Evolutionary conservation across 2,797 vertebrate genomes (phyloP).

Genomic region (Phrynocephalus forsythii): DNA sequence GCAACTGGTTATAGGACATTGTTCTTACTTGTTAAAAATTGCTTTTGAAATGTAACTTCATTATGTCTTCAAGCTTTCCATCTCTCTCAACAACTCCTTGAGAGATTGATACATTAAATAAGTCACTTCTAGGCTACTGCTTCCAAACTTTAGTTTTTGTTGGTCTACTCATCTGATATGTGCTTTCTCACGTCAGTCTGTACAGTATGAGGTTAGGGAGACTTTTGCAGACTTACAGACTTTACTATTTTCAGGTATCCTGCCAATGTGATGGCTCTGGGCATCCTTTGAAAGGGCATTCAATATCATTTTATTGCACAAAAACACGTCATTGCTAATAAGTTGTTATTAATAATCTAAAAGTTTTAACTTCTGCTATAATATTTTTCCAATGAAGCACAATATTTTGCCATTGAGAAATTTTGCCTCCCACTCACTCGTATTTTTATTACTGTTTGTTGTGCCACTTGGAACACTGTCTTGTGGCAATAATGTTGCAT

Average conservation of each 20-base stretch:
- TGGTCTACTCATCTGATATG: neutral
- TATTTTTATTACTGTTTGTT: neutral
- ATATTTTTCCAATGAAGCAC: neutral
- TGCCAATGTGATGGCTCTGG: neutral
- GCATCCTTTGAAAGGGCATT: neutral
- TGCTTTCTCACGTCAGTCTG: neutral
- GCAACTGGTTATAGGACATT: no score
- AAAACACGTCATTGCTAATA: neutral
- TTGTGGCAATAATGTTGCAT: neutral
- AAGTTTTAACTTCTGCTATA: neutral
- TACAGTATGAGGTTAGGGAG: neutral
- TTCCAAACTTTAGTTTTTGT: neutral
- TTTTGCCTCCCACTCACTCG: neutral
- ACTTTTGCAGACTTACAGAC: neutral
- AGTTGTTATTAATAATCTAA: neutral
- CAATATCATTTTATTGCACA: neutral
- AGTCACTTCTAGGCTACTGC: neutral
- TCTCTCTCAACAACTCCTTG: neutral
- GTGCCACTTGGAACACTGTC: neutral
- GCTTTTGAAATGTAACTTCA: neutral
- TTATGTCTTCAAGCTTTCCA: neutral
- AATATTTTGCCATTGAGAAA: neutral
- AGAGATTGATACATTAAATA: neutral
- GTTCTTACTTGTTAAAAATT: neutral
- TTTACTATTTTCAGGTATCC: neutral